Evolutionary conservation across 2,113 vertebrate genomes (phyloP), one percentile per base, ranked within the genome.

Genomic region (Atractosteus spatula): DNA sequence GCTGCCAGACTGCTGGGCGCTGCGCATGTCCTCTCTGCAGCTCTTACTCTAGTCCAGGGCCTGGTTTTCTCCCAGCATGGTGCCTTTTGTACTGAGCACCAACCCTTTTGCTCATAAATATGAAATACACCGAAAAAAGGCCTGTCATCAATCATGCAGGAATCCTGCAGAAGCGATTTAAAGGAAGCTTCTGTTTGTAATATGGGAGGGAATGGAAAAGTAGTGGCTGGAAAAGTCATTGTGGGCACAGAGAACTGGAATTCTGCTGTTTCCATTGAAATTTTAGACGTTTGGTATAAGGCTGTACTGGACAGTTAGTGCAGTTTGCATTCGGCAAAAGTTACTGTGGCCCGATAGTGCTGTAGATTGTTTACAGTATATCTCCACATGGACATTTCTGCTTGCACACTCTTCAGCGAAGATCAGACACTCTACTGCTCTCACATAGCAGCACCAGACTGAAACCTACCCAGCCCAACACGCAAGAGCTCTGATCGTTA

Each of bases 171-270:
- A 81, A 62, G 69, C 43, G 66, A 73, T 64, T 80, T 61, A 78
- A 77, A 80, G 61, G 51, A 69, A 76, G 69, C 67, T 62, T 77
- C 2, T 47, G 7, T 76, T 62, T 43, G 51, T 75, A 76, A 55
- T 17, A 73, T 41, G 4, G 17, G 42, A 68, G 63, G 7, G 55
- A 47, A 65, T 67, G 67, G 70, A 75, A 76, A 7, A 29, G 43
- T 8, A 75, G 55, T 47, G 8, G 29, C 73, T 77, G 83, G 62
- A 71, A 79, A 81, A 78, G 74, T 78, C 68, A 83, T 86, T 73
- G 81, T 66, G 66, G 47, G 3, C 2, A n/a, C 6, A 41, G 42
- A 13, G 41, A 72, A 41, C 0, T n/a, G 14, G 41, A 59, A 68
- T 74, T 73, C 70, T 70, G 72, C 74, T 68, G 67, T 62, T 66